These are phyloP conservation scores for Cynaeus angustus DNA, from an alignment of 2,888 invertebrate species.

Conservation along the genomic window DNA sequence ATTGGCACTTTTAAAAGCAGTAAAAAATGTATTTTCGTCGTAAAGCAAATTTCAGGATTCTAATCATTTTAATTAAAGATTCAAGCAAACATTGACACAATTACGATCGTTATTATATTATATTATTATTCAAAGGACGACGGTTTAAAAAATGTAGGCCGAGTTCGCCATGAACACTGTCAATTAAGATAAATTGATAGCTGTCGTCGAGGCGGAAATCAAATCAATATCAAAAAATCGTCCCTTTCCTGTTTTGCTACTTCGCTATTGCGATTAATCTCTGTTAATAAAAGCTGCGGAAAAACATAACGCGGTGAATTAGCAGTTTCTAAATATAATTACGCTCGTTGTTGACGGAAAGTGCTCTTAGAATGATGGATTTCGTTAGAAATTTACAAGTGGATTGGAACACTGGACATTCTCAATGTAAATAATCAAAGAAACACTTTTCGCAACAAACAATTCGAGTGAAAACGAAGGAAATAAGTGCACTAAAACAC, in stretches of 20 bases:
- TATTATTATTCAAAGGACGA: conserved; percentile 3
- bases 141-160: conserved; percentile 6
- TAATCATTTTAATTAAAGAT: not conserved
- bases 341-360: conserved; percentile 28
- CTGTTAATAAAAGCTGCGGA: conserved; percentile 36
- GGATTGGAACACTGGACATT: conserved; percentile 37
- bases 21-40: not conserved
- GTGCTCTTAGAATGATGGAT: conserved; percentile 33
- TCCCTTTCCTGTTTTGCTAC: conserved; percentile 31
- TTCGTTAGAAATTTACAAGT: conserved; percentile 38
- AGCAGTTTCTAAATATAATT: conserved; percentile 37
- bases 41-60: not conserved
- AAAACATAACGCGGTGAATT: conserved; percentile 21
- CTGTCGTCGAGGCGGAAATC: conserved; percentile 29
- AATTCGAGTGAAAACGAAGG: conserved; percentile 34
- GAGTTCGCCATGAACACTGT: conserved; percentile 16
- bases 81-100: conserved; percentile 2
- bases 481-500: conserved; percentile 31
- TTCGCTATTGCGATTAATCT: conserved; percentile 36
- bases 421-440: conserved; percentile 33
- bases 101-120: not conserved
- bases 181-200: conserved; percentile 40
- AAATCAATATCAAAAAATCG: conserved; percentile 41
- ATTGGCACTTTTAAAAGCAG: conserved; percentile 37
- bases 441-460: conserved; percentile 25